Evolutionary conservation across 1,140 invertebrate genomes (phyloP), one percentile per base, ranked within the genome.

Genomic region (Diachasmimorpha longicaudata): DNA sequence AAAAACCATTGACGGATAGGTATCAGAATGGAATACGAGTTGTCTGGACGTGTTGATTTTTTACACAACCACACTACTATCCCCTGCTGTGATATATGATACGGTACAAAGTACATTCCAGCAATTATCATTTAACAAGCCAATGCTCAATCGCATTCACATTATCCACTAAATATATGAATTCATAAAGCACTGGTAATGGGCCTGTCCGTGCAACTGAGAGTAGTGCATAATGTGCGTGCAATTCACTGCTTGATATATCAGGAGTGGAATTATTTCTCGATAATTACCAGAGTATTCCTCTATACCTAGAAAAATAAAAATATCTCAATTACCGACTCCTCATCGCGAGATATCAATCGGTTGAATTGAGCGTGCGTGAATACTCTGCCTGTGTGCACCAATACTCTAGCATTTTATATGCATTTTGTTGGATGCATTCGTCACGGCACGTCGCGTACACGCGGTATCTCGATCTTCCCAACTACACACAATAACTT

Each of bases 381-480:
- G 36, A 9, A 25, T 13, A 11, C 11, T 21, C 19, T 52, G 48
- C 19, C 14, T 52, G 19, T 52, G 23, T 31, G 9, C 13, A 63
- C 58, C 6, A n/a, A 63, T 23, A 63, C 58, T 63, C 8, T 63
- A 1, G 14, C 23, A 63, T 23, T 31, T 31, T 31, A 31, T 31
- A 31, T 31, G 31, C 31, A 31, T 31, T 36, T 68, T 16, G 66
- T 39, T 68, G 66, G 66, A 31, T 68, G 66, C 66, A 68, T 68
- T 68, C 66, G 66, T 68, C 36, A 68, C 66, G 66, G 31, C 31
- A 68, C 66, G 66, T 68, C 66, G 66, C 66, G 36, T 68, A 68
- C 36, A 39, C 21, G 36, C 58, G 23, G 23, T 68, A 68, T 68
- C 66, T 37, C 66, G 66, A 39, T 39, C 31, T 39, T 39, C n/a